Evolutionary conservation across 53 echinoderm and acorn worm genomes (phyloP), one percentile per base, ranked within the genome.

Genomic region (Paracentrotus lividus): DNA sequence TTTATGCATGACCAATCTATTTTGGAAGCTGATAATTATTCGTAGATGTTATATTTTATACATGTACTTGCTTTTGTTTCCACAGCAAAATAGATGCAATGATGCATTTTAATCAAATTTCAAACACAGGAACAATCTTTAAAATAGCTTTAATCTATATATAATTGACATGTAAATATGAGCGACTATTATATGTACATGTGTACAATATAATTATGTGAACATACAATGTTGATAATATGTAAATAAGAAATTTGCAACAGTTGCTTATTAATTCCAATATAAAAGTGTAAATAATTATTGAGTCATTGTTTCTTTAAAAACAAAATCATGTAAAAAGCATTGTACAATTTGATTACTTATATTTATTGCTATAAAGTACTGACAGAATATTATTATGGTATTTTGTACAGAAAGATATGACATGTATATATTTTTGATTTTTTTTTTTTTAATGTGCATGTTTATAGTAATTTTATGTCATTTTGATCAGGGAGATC

Each of bases 231-330:
- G 72, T 40, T 72, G 18, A 40, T 0, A 72, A 20, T 26, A 15
- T 72, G 72, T 72, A 72, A 72, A 81, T 81, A 81, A 81, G 1
- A 81, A 47, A 45, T 9, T 45, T 77, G 81, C 81, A 81, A 81
- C 27, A 47, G 4, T n/a, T 81, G 47, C 44, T 78, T 40, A 4
- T n/a, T 45, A 27, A 81, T 44, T 81, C 27, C 13, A 45, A 45
- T n/a, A 43, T 45, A 45, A 10, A 81, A 45, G 9, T 81, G 81
- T 81, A 47, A 45, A 81, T 81, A 49, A n/a, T 1, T 45, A 45
- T n/a, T 13, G 23, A 12, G 6, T 9, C 81, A 44, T 45, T n/a
- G 45, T 3, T 81, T 47, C 40, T 72, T 72, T n/a, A 4, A 38
- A 64, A 18, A 38, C 40, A 36, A 72, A 36, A 5, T 32, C 72